Evolutionary conservation across 2,113 vertebrate species (phyloP), one percentile per base, ranked within the genome.

Genomic region (Amblyopsis rosae): DNA sequence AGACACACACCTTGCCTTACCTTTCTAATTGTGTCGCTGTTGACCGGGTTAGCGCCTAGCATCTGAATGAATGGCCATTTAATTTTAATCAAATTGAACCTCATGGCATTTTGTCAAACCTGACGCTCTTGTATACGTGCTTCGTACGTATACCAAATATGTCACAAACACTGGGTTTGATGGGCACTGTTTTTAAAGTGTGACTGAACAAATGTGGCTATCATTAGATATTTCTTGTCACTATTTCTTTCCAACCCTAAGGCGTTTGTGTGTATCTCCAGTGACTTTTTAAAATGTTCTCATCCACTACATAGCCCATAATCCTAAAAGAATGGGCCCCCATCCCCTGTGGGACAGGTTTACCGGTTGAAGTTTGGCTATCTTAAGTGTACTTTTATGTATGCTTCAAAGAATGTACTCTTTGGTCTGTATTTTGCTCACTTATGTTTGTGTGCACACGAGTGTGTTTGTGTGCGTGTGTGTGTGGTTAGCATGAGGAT

Each of bases 1-100:
- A 77, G 69, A 86, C 83, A 82, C 80, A 84, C 86, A 84, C 83
- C 83, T 89, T 88, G 84, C 89, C 89, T 90, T 89, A 89, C 84
- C 65, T 72, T 74, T 75, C 76, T 17, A 64, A 77, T 72, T 83
- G 74, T 70, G 60, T 82, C 59, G 69, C 51, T 57, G 35, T 66
- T 16, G 65, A 65, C 72, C 12, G 59, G 35, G 12, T 60, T 60
- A 45, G 35, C 56, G 32, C 19, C 56, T 58, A 56, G 65, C 64
- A 68, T 66, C 58, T 68, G 26, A 26, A 26, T 26, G 26, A 26
- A 26, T 26, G 26, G 26, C 26, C 26, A 8, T 61, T 73, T 54
- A 65, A 70, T 82, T 76, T 62, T 55, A 78, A 69, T 81, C 72
- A 46, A 72, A 41, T 65, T 61, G 65, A 32, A 71, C 65, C 59